These are phyloP conservation scores for Tridacna gigas DNA, from an alignment of 2,888 invertebrate genomes.

Conservation along the genomic window DNA sequence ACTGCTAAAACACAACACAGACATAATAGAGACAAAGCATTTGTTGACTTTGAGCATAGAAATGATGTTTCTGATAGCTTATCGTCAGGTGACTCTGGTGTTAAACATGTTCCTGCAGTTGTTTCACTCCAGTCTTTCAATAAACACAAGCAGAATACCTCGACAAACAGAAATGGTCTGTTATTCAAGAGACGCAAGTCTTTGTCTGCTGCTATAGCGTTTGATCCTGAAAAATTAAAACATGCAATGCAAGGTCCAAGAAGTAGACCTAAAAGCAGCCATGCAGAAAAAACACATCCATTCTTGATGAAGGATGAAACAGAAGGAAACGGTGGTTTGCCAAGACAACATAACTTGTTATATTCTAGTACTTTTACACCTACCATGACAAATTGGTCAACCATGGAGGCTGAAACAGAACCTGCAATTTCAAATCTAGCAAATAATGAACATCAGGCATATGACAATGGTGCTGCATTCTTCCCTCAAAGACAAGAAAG, in stretches of 20 bases:
- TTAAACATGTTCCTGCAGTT: slow-evolving; percentile 1
- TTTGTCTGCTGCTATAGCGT: slow-evolving; percentile 13
- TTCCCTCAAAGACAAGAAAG: background rate
- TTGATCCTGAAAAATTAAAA: slow-evolving; percentile 18
- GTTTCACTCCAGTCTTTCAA: slow-evolving; percentile 12
- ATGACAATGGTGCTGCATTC: background rate
- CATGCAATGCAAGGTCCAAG: slow-evolving; percentile 19
- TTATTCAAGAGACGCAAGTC: slow-evolving; percentile 12
- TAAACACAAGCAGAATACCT: background rate
- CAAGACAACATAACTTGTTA: background rate
- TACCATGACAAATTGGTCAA: slow-evolving; percentile 1
- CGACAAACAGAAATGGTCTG: background rate
- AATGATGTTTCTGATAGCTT: slow-evolving; percentile 12
- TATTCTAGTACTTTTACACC: slow-evolving; percentile 12
- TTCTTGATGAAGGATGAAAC: slow-evolving; percentile 6
- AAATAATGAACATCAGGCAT: background rate
- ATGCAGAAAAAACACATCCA: slow-evolving; percentile 17
- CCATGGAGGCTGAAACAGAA: slow-evolving; percentile 7
- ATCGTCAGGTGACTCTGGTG: slow-evolving; percentile 6
- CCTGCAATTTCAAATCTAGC: background rate
- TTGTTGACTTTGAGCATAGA: background rate
- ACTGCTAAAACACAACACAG: background rate
- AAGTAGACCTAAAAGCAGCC: slow-evolving; percentile 14
- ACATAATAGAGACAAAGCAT: background rate
- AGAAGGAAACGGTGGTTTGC: background rate